Evolutionary conservation across 2,113 vertebrate species (phyloP), one percentile per base, ranked within the genome.

Genomic region (Oenanthe oenanthe): DNA sequence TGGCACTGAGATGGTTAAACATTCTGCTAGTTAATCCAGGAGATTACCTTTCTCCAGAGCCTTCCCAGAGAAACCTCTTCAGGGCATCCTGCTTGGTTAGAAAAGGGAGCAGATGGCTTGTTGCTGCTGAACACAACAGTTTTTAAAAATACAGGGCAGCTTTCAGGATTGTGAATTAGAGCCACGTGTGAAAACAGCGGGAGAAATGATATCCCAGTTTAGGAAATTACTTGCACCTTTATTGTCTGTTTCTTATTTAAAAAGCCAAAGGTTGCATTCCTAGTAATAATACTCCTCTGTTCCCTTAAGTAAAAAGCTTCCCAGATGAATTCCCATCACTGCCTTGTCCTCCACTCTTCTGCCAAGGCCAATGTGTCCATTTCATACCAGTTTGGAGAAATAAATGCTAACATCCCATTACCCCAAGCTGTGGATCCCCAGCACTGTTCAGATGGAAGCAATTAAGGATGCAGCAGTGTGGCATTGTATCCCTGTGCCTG

Each of bases 41-140:
- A 93, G 96, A 96, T 97, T 97, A 96, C 96, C 88, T 96, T 97
- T 94, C 93, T 88, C 95, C 42, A 62, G 94, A 96, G 86, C 81
- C 60, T 89, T 89, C 71, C 13, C 53, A 89, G 87, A 80, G 93
- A 88, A 92, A 89, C 93, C 94, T 95, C 95, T 95, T 87, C 87
- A 48, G 92, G 95, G 93, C 93, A 91, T 87, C 77, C 89, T 92
- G 85, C 87, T 48, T 50, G 53, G 25, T 47, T 72, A 36, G 63
- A 74, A 38, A 36, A 9, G 2, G 5, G 15, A 93, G 92, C 96
- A 97, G 94, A 95, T 96, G 96, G 95, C 42, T 86, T 56, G 48
- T n/a, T 62, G 79, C 85, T 54, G 50, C 88, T 80, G 92, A 71
- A 58, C 42, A 24, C 70, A 56, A 16, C 45, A 11, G 76, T 76